phyloP scores from a whole-genome alignment of 2,888 invertebrate species.

The Hypselothyrea guttata region DNA sequence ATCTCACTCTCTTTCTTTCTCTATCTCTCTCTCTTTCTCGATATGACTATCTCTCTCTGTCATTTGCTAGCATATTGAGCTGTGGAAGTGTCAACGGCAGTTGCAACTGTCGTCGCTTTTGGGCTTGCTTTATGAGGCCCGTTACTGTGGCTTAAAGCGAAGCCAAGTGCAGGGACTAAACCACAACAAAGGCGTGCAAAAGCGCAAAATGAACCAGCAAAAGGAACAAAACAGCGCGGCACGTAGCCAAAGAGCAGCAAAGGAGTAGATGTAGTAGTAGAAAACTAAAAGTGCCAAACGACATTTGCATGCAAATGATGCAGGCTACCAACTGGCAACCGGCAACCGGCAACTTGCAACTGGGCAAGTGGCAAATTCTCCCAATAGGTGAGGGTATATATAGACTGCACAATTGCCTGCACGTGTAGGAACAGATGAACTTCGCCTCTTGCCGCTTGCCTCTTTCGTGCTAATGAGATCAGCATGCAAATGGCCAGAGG shows the following conservation, averaged over 20 bases:
- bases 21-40: neutral
- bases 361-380: slow-evolving; percentile 17
- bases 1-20: neutral
- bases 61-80: slow-evolving; percentile 69
- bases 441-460: slow-evolving; percentile 26
- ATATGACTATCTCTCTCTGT: slow-evolving; percentile 48
- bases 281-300: slow-evolving; percentile 66
- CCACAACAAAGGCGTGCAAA: slow-evolving; percentile 69
- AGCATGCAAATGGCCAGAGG: slow-evolving; percentile 64
- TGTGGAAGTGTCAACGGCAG: slow-evolving; percentile 70
- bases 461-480: slow-evolving; percentile 68
- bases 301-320: slow-evolving; percentile 76
- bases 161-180: slow-evolving; percentile 63
- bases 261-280: slow-evolving; percentile 1
- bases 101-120: slow-evolving; percentile 60
- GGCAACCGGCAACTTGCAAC: slow-evolving; percentile 14
- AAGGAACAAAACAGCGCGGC: slow-evolving; percentile 6
- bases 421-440: slow-evolving; percentile 61
- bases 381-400: too few relatives aligned
- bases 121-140: slow-evolving; percentile 64
- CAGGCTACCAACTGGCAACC: slow-evolving; percentile 33
- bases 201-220: slow-evolving; percentile 62
- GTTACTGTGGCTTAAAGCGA: slow-evolving; percentile 52
- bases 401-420: slow-evolving; percentile 33
- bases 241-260: too few relatives aligned